Percentiles rank a stretch among this genome's conserved stretches.
Conservation (phyloP, 2,888 invertebrate species). For the Strigamia maritima region DNA sequence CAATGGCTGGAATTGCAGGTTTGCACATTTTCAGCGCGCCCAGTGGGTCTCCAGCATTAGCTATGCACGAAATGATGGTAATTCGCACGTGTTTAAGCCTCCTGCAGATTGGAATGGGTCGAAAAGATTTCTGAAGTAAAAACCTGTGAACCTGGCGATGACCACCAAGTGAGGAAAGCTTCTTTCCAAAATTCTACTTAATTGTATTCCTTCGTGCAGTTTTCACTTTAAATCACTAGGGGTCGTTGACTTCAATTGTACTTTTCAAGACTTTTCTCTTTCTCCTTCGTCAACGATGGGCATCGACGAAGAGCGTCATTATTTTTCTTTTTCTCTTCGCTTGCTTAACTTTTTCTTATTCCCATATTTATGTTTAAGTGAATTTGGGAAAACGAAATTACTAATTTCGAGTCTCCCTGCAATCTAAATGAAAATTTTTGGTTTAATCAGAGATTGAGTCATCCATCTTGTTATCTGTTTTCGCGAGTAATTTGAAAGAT, state of each 20-base stretch:
- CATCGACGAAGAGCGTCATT: neutral
- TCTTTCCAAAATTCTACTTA: neutral
- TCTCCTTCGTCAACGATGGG: conserved; percentile 13
- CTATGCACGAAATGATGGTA: no score
- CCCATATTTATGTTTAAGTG: neutral
- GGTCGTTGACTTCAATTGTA: neutral
- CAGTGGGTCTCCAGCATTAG: no score
- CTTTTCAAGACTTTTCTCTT: conserved; percentile 5
- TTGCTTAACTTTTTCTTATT: neutral
- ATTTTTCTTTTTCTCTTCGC: neutral
- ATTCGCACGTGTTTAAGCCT: no score
- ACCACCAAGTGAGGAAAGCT: neutral
- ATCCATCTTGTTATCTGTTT: conserved; percentile 29
- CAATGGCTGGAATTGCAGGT: no score
- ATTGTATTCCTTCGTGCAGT: neutral
- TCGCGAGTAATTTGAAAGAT: neutral
- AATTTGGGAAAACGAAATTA: no score
- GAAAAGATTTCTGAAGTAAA: no score
- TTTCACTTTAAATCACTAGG: neutral
- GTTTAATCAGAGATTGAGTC: neutral
- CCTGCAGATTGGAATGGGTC: no score
- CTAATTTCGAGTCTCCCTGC: neutral
- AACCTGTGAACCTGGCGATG: no score
- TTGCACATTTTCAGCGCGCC: no score
- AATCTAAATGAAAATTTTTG: neutral